These are phyloP conservation scores for Drosophila demipolita DNA, from an alignment of 2,888 invertebrate species.

Conservation along the genomic window DNA sequence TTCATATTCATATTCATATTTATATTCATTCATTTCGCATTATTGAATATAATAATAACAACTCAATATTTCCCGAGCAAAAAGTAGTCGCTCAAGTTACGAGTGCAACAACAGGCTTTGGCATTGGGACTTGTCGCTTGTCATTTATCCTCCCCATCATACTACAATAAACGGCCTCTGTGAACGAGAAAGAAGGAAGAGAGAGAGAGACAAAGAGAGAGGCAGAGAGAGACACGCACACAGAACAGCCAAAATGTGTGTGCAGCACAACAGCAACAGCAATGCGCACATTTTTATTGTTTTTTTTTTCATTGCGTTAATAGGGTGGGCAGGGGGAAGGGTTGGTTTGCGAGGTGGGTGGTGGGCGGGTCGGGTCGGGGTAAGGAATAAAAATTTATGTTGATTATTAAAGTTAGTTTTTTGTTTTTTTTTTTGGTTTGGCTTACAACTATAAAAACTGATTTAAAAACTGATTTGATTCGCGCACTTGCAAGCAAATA, in stretches of 20 bases:
- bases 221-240: conserved; percentile 79
- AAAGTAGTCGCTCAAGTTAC: conserved; percentile 77
- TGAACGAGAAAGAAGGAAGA: conserved; percentile 86
- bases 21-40: conserved; percentile 11
- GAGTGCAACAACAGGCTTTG: conserved; percentile 48
- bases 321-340: conserved; percentile 44
- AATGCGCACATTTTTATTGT: conserved; percentile 36
- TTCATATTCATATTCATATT: conserved; percentile 9
- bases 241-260: conserved; percentile 51
- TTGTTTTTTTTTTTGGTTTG: conserved; percentile 13
- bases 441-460: conserved; percentile 67
- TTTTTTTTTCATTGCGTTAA: conserved; percentile 19
- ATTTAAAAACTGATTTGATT: conserved; percentile 33
- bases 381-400: conserved; percentile 78
- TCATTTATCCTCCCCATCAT: conserved; percentile 87
- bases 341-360: conserved; percentile 13
- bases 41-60: background rate
- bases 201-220: conserved; percentile 82
- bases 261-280: conserved; percentile 31
- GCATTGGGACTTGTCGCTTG: conserved; percentile 63
- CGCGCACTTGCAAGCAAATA: conserved; percentile 46
- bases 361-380: conserved; percentile 25
- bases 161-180: conserved; percentile 92
- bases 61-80: conserved; percentile 41
- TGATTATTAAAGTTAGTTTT: conserved; percentile 79